Base-by-base conservation (phyloP, 2,888 invertebrate genomes). In the Colostygia pectinataria region DNA sequence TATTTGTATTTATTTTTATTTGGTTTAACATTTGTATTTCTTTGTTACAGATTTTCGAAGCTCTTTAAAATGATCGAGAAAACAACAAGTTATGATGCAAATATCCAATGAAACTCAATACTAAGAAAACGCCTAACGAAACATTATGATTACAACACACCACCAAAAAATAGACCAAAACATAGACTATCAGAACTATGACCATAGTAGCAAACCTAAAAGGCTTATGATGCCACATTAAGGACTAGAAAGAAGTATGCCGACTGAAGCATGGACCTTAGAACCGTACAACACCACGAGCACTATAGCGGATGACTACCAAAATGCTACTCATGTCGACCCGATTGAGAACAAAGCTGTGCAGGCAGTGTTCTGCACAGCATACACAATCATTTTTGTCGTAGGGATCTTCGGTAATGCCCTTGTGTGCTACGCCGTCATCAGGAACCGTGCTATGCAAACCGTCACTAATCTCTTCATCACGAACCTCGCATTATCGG, bases 381-480 rank as follows among this genome's bases (percentile, higher is more conserved):
- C 95, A 29, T 98, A 98, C 80, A 91, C 92, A 1, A 87, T 93
- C 15, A 96, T 98, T 60, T 97, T 97, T 74, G 84, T 95, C 4
- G 89, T 96, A 13, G 97, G 97, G 1, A 88, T 96, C 23, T 94
- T 94, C 66, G 97, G 97, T 1, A 97, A 97, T 72, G 93, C 93
- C n/a, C 85, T 97, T 43, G 97, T 97, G 39, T 95, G 96, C 67
- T 97, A 94, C 77, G 96, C 97, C 5, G 97, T 98, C 7, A 92
- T 94, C 50, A 92, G 95, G 34, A 97, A 97, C 79, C 93, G 94
- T 66, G 93, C 95, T 54, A 97, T 98, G 97, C 97, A 97, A 85
- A 96, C 97, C 0, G 97, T 97, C 58, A 98, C 97, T 56, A 97
- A 98, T 85, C 92, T 96, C 53, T 97, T 97, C 89, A 98, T 98